phyloP scores from a whole-genome alignment of 2,888 invertebrate genomes.

The Siphlonurus alternatus region DNA sequence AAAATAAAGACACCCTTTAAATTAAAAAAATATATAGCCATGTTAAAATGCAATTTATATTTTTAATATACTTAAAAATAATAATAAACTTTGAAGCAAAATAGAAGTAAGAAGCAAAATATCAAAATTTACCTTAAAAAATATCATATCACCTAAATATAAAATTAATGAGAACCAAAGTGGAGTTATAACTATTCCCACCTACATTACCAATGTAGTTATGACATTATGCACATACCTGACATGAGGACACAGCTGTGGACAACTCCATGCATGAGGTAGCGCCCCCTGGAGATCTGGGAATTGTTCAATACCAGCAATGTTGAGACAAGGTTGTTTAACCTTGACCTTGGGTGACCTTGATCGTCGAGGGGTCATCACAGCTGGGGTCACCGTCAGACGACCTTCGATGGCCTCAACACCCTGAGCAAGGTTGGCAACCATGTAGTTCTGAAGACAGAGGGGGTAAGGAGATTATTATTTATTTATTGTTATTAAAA shows the following conservation, averaged over 20 bases:
- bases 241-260: constrained; percentile 32
- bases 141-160: not conserved
- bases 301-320: constrained; percentile 64
- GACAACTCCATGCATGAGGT: constrained; percentile 60
- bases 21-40: too few species aligned
- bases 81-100: too few species aligned
- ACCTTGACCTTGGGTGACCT: not conserved
- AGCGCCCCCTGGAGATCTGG: constrained; percentile 46
- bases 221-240: constrained; percentile 17
- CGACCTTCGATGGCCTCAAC: not conserved
- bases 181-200: not conserved
- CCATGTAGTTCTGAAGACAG: too few species aligned
- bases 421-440: too few species aligned
- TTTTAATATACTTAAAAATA: too few species aligned
- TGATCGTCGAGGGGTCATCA: not conserved
- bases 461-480: too few species aligned
- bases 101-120: too few species aligned
- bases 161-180: not conserved
- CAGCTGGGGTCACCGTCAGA: not conserved
- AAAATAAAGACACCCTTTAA: too few species aligned
- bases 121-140: too few species aligned
- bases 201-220: too few species aligned
- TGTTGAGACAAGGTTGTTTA: constrained; percentile 44
- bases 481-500: too few species aligned
- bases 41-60: too few species aligned